Evolutionary conservation across 1,140 invertebrate genomes (phyloP).

Genomic region (Drosophila kepulauana): DNA sequence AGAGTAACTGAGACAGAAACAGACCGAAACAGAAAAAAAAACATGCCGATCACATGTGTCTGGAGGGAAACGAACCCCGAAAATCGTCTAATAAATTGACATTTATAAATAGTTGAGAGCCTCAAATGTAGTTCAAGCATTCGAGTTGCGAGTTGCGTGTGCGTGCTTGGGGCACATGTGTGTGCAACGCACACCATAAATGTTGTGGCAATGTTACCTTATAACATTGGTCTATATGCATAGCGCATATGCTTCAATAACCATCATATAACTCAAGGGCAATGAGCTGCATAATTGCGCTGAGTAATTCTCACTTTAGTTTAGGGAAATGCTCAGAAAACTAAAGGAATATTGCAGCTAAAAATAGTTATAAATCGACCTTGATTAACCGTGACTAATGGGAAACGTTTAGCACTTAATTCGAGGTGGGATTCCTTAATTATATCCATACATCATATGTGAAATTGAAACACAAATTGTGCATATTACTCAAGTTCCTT

Average conservation of each 20-base stretch:
- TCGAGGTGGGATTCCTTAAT: background rate
- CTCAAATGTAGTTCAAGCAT: conserved; percentile 43
- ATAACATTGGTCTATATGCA: conserved; percentile 5
- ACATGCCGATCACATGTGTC: conserved; percentile 66
- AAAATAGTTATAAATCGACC: conserved; percentile 26
- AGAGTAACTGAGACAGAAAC: conserved; percentile 41
- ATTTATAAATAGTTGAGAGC: conserved; percentile 60
- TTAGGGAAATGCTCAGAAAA: conserved; percentile 25
- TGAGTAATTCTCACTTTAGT: conserved; percentile 82
- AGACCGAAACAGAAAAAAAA: conserved; percentile 35
- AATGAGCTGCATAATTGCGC: conserved; percentile 82
- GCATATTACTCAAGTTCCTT: no score
- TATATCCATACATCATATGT: background rate
- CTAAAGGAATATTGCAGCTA: conserved; percentile 2
- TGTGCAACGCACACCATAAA: conserved; percentile 53
- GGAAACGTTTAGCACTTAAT: conserved; percentile 3
- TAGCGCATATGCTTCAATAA: conserved; percentile 48
- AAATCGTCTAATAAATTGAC: conserved; percentile 69
- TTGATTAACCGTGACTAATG: conserved; percentile 18
- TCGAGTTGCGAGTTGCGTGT: conserved; percentile 32
- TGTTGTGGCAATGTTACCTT: conserved; percentile 58
- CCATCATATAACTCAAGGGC: conserved; percentile 76
- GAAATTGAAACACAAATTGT: background rate
- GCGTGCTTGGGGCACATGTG: conserved; percentile 68
- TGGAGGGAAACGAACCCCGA: conserved; percentile 58